phyloP scores from a whole-genome alignment of 2,888 invertebrate genomes.

The Drosophila mayaguana region DNA sequence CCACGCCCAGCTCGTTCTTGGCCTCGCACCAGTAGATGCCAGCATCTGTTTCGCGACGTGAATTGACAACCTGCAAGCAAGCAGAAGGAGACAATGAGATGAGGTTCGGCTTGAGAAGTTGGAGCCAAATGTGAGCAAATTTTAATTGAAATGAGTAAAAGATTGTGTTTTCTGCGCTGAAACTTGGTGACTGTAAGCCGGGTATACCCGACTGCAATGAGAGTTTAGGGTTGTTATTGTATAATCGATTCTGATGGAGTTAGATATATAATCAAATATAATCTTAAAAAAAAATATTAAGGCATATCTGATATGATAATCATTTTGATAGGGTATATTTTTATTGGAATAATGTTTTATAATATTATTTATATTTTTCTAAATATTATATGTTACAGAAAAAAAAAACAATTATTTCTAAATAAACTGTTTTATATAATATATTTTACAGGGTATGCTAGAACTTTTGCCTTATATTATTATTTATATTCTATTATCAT shows the following conservation, averaged over 20 bases:
- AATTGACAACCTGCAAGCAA: conserved; percentile 89
- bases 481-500: too few relatives aligned
- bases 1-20: conserved; percentile 92
- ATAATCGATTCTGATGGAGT: too few relatives aligned
- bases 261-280: too few relatives aligned
- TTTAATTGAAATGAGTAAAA: conserved; percentile 67
- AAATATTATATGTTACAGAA: not conserved
- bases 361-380: not conserved
- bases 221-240: too few relatives aligned
- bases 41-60: conserved; percentile 89
- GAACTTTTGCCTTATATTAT: too few relatives aligned
- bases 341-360: not conserved
- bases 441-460: not conserved
- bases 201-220: not conserved
- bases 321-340: not conserved
- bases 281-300: not conserved
- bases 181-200: not conserved
- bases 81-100: conserved; percentile 17
- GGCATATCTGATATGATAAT: too few relatives aligned
- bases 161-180: conserved; percentile 23
- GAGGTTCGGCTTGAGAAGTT: conserved; percentile 31
- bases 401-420: not conserved
- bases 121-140: conserved; percentile 51
- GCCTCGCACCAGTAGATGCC: conserved; percentile 96
- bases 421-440: not conserved